phyloP scores from a whole-genome alignment of 2,888 invertebrate species.

The Abscondita cerata region DNA sequence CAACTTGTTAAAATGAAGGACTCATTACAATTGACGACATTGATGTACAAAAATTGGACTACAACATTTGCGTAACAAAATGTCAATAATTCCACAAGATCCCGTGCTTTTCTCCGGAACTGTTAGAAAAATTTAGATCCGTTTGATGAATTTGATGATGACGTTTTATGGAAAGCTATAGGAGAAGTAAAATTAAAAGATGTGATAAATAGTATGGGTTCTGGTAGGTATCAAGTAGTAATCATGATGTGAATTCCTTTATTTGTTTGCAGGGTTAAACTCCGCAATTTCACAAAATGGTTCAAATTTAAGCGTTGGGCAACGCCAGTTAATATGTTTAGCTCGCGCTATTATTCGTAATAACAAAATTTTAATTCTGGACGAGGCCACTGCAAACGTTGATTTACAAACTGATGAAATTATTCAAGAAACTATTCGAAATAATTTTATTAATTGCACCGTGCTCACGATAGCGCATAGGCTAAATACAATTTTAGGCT shows the following conservation, averaged over 20 bases:
- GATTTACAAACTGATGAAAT: conserved; percentile 77
- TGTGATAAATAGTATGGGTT: conserved; percentile 63
- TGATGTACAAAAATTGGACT: conserved; percentile 58
- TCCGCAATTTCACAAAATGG: conserved; percentile 74
- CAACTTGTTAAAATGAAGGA: conserved; percentile 62
- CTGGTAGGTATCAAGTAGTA: conserved; percentile 70
- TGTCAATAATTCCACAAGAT: conserved; percentile 32
- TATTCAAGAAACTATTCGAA: conserved; percentile 78
- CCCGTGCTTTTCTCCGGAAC: background rate
- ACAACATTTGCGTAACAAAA: conserved; percentile 51
- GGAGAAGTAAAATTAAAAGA: conserved; percentile 67
- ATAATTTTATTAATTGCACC: conserved; percentile 76
- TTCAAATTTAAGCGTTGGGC: conserved; percentile 53
- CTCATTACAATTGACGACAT: conserved; percentile 63
- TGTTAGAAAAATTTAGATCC: conserved; percentile 2
- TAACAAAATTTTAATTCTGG: conserved; percentile 49
- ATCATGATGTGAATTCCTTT: conserved; percentile 59
- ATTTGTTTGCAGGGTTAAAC: conserved; percentile 61
- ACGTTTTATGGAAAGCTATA: conserved; percentile 81
- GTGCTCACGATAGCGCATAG: conserved; percentile 86
- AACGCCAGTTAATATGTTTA: conserved; percentile 72
- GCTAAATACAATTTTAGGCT: conserved; percentile 86
- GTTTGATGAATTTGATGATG: conserved; percentile 73
- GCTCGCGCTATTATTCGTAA: conserved; percentile 65
- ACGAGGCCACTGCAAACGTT: conserved; percentile 83